Base-by-base conservation (phyloP, 1,140 invertebrate species). In the honey bee (Apis mellifera) region DNA sequence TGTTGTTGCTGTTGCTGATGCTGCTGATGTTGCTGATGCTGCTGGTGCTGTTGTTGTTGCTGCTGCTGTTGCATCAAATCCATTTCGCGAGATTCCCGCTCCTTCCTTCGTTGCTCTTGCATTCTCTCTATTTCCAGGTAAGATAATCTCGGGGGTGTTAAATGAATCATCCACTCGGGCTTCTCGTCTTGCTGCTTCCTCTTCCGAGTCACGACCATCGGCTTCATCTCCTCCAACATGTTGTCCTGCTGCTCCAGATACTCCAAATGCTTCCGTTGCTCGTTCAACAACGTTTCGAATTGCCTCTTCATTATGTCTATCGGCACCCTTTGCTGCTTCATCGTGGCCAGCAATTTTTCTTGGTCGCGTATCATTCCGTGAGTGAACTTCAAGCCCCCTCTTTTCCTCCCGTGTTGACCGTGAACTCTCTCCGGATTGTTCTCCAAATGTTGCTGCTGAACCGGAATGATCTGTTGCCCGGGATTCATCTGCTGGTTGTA, bases 301-400 rank as follows among this genome's bases (percentile, higher is more conserved):
- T 94, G 93, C 2, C 92, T 90, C 17, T 57, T 85, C 74, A 94
- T 91, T 11, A 93, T 62, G 0, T 91, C 84, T 12, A 92, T 82
- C 3, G 86, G 72, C n/a, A 92, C 83, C 1, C 87, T 83, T 59
- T 94, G 93, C n/a, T 92, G 91, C 13, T 76, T 88, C 91, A 94
- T 89, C 0, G 86, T 88, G 9, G 78, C 54, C 15, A 94, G 59
- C 4, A 94, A 60, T 50, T 89, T 26, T 50, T 93, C 92, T 62
- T 94, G 93, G 70, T 94, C 92, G 8, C 77, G 86, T 42, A 93
- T 85, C 93, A 94, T 94, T 11, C 88, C 74, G 3, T 83, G 72
- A 12, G 89, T 93, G 64, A 91, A 93, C 62, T 86, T 52, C 26
- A 86, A 12, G n/a, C n/a, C n/a, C 19, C 8, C 19, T 21, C 82